Base-by-base conservation (phyloP, 2,888 invertebrate genomes). In the Electrophaes corylata region DNA sequence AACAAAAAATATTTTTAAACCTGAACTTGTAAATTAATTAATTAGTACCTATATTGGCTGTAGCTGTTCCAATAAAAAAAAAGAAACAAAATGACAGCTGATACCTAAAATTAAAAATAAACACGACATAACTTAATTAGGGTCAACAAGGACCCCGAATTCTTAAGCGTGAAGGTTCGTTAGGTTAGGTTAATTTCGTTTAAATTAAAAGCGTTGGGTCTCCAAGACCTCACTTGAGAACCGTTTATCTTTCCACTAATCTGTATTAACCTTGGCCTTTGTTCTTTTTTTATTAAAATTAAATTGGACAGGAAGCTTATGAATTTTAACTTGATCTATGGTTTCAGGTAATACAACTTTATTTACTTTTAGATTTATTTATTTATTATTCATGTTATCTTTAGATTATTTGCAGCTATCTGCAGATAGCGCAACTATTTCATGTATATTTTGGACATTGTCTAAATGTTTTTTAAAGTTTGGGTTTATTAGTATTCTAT, bases 151-250 rank as follows among this genome's bases (percentile, higher is more conserved):
- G 23, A 26, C 37, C 59, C 53, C 39, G 46, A 58, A 52, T 55
- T 62, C 54, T 51, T 51, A 53, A 52, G 33, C 59, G 53, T 53
- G 45, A 50, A 67, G 60, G 61, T 56, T 26, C 64, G n/a, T n/a
- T n/a, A n/a, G n/a, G n/a, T n/a, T n/a, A n/a, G n/a, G n/a, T n/a
- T n/a, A n/a, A n/a, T n/a, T 62, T 60, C 48, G 59, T 39, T 49
- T 45, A 59, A 62, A 63, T 65, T 57, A 62, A 67, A 67, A 58
- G 57, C 58, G 51, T 53, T 54, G 52, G n/a, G 49, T 12, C 37
- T 45, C 40, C 26, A n/a, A 39, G 40, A 48, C 41, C 60, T 63
- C 49, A 58, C 60, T 63, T 54, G 52, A 60, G 33, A 53, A 41
- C 54, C 52, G 60, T 64, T 54, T 60, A 58, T 60, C 60, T 44